phyloP scores from a whole-genome alignment of 2,888 invertebrate species.

The Andrena fulva region DNA sequence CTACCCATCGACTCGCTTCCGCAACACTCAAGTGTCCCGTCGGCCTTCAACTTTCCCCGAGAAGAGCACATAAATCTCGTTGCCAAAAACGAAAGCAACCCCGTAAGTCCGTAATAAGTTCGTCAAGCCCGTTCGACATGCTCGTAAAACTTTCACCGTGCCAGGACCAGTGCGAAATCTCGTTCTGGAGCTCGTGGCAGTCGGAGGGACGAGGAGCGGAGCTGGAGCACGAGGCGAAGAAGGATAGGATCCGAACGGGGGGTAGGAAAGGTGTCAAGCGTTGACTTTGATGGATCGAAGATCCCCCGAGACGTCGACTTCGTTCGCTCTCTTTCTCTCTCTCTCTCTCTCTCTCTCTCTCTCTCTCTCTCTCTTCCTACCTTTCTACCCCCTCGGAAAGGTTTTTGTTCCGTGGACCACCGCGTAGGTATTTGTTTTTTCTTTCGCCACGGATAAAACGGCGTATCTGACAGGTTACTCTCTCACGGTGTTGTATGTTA shows the following conservation, averaged over 20 bases:
- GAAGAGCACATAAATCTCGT: not conserved
- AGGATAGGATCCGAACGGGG: conserved; percentile 52
- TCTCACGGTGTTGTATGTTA: conserved; percentile 77
- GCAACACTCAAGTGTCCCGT: not conserved
- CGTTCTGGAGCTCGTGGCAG: not conserved
- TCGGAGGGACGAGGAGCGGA: conserved; percentile 30
- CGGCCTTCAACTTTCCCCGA: not conserved
- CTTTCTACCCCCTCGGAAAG: conserved; percentile 39
- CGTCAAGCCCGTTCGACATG: conserved; percentile 82
- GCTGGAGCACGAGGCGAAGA: conserved; percentile 49
- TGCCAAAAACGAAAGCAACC: conserved; percentile 6
- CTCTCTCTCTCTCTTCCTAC: too few species aligned
- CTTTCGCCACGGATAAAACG: conserved; percentile 78
- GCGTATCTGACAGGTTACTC: conserved; percentile 80
- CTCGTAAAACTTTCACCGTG: conserved; percentile 80
- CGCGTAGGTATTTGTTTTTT: conserved; percentile 80
- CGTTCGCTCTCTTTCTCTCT: not conserved
- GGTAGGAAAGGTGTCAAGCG: conserved; percentile 67
- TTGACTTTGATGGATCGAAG: conserved; percentile 84
- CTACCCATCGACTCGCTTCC: too few species aligned
- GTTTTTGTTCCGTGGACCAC: conserved; percentile 54
- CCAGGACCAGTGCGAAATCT: conserved; percentile 15
- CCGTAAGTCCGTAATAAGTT: conserved; percentile 77
- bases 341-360: too few species aligned
- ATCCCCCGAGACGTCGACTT: conserved; percentile 72